These are phyloP conservation scores for Acleris cristana DNA, from an alignment of 2,888 invertebrate species.

Conservation along the genomic window DNA sequence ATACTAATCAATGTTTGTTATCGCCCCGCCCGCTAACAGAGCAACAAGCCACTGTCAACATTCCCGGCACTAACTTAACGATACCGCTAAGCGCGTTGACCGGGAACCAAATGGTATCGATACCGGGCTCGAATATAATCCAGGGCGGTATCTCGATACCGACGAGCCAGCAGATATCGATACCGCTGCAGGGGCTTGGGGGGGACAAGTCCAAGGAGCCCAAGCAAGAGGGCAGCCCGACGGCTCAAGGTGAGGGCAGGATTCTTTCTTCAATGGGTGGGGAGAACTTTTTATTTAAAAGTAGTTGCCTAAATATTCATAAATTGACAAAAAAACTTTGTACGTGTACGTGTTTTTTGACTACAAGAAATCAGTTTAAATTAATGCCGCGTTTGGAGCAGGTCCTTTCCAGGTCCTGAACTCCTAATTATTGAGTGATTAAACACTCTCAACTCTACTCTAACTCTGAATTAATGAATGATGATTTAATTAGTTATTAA, in stretches of 20 bases:
- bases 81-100: slow-evolving; percentile 81
- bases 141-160: slow-evolving; percentile 61
- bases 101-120: slow-evolving; percentile 79
- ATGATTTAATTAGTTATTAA: no score
- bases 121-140: slow-evolving; percentile 83
- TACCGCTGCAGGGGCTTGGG: slow-evolving; percentile 61
- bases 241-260: slow-evolving; percentile 68
- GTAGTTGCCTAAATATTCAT: no score
- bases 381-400: no score
- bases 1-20: slow-evolving; percentile 74
- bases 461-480: no score
- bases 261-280: slow-evolving; percentile 36
- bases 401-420: no score
- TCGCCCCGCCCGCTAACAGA: slow-evolving; percentile 64
- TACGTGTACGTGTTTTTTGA: no score
- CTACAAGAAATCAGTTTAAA: no score
- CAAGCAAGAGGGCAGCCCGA: slow-evolving; percentile 57
- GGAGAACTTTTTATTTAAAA: slow-evolving; percentile 5
- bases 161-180: slow-evolving; percentile 50
- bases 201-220: slow-evolving; percentile 83
- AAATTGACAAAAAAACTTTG: no score
- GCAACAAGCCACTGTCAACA: slow-evolving; percentile 82
- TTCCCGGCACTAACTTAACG: slow-evolving; percentile 86
- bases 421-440: no score
- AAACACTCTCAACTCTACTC: no score